Conservation (phyloP, 2,113 vertebrate genomes). For the Rhea pennata region DNA sequence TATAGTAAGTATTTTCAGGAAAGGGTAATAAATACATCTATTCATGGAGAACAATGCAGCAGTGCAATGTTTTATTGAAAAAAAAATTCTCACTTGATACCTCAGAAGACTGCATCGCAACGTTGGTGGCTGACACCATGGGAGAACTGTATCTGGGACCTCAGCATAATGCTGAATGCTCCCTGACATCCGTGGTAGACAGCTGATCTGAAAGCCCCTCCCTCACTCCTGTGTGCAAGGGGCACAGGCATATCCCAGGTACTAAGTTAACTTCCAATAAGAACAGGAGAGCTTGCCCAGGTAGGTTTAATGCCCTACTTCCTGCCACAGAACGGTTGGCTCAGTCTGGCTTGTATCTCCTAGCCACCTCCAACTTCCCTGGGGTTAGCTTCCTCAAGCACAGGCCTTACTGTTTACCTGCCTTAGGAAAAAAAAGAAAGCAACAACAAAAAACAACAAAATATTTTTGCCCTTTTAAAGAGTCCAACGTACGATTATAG, state of each 20-base stretch:
- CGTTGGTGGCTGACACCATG: not conserved
- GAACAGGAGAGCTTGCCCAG: not conserved
- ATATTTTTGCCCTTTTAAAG: conserved; percentile 10
- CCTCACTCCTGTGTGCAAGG: not conserved
- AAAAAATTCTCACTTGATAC: conserved; percentile 67
- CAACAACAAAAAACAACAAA: not conserved
- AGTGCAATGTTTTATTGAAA: conserved; percentile 75
- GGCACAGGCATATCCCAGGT: not conserved
- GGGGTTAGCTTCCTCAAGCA: not conserved
- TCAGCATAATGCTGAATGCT: not conserved
- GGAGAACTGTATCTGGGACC: not conserved
- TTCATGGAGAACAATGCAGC: conserved; percentile 59
- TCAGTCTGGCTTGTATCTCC: not conserved
- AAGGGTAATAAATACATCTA: not conserved
- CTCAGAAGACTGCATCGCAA: conserved; percentile 66
- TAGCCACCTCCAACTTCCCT: not conserved
- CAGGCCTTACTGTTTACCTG: not conserved
- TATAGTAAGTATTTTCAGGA: fast-evolving
- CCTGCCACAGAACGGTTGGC: not conserved
- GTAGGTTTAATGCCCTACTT: conserved; percentile 20
- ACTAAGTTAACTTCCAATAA: fast-evolving
- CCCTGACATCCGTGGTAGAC: fast-evolving
- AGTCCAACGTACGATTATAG: conserved; percentile 39
- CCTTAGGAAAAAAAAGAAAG: not conserved
- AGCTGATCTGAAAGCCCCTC: not conserved